Base-by-base conservation (phyloP, 1,140 invertebrate species). In the Luehdorfia chinensis region DNA sequence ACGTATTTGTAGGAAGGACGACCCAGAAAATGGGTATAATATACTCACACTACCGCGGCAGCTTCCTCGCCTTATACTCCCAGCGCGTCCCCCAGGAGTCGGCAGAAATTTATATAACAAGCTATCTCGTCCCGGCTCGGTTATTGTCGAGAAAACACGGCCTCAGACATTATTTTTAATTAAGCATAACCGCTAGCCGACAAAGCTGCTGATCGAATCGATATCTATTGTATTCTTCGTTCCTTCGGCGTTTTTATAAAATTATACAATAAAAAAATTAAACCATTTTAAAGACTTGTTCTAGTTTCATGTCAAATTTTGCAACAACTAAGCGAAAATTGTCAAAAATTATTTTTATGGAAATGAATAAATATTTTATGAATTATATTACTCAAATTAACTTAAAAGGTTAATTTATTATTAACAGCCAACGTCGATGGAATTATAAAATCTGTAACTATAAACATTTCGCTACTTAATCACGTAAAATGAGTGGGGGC, bases 21-120 rank as follows among this genome's bases (percentile, higher is more conserved):
- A 84, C 83, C 83, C 83, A 86, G 83, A 86, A 86, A 85, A 86
- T 84, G 78, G 81, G 77, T 86, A 86, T 86, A 85, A 84, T 86
- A 75, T 86, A 84, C 79, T 83, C 81, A 83, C 77, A 85, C 78
- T 84, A 78, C 79, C 71, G 64, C 64, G 59, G 66, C 59, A 55
- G 58, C 74, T 76, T 76, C 74, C 69, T 80, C 73, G 63, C 75
- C 74, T 81, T 77, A 75, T 66, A 69, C 75, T 70, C 77, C 70
- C 63, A 50, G 46, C 58, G 62, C 71, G 71, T 81, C 81, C 77
- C 81, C 67, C 66, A 78, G 79, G 79, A 83, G 67, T 72, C 69
- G 67, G 69, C 72, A 76, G 71, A 79, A 85, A 84, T 85, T 84
- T 85, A 85, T 85, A 85, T 85, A 84, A 84, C 81, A 85, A 85